Conservation (phyloP, 92 coral and sea anemone genomes). For the Porites divaricata region DNA sequence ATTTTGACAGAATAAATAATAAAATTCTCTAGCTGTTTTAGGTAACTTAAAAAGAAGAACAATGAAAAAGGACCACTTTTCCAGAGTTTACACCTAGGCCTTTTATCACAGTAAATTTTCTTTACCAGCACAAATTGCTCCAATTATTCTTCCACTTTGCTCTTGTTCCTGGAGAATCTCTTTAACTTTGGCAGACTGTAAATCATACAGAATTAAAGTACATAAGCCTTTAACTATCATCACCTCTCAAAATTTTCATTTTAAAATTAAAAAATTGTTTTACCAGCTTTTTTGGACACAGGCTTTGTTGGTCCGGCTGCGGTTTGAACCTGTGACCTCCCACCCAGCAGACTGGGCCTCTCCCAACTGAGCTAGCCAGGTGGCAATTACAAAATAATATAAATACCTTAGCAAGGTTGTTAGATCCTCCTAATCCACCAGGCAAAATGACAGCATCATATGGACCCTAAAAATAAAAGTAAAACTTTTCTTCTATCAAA, state of each 20-base stretch:
- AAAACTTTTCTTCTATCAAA: background rate
- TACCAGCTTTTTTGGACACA: no score
- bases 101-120: background rate
- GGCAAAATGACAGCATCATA: conserved; percentile 96
- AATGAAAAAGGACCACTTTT: background rate
- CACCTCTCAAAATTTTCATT: no score
- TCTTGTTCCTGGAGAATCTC: conserved; percentile 91
- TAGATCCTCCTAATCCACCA: conserved; percentile 89
- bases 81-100: background rate
- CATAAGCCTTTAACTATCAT: no score
- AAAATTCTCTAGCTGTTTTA: no score
- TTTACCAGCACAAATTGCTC: conserved; percentile 98
- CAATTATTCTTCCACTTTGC: conserved; percentile 85
- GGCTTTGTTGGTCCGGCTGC: no score
- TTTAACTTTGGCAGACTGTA: conserved; percentile 81
- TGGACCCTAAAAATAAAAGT: conserved; percentile 64
- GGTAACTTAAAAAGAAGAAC: no score
- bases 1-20: no score
- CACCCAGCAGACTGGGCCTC: no score
- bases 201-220: background rate
- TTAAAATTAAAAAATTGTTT: no score
- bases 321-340: no score
- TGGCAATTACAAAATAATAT: no score
- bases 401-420: conserved; percentile 81
- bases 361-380: no score